Evolutionary conservation across 2,797 vertebrate species (phyloP).

Genomic region (Pseudocheirus occidentalis): DNA sequence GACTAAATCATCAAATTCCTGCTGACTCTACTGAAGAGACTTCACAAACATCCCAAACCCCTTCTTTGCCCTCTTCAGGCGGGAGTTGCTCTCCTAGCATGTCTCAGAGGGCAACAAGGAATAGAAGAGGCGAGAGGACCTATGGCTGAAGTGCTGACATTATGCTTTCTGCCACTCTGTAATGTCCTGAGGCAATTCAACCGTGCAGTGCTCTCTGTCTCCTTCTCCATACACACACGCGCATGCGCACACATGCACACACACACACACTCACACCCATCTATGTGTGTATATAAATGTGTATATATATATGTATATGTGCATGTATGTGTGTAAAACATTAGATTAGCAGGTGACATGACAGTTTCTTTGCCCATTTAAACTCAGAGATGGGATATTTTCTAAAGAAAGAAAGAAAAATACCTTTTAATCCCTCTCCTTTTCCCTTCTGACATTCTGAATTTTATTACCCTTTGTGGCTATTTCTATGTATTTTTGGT

Average conservation of each 20-base stretch:
- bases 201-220: not conserved
- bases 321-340: conserved; percentile 55
- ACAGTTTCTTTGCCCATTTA: not conserved
- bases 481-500: no score
- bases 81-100: not conserved
- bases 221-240: not conserved
- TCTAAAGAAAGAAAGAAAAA: no score
- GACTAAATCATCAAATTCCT: not conserved
- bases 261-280: no score
- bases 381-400: not conserved
- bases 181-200: conserved; percentile 22
- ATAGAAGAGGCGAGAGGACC: conserved; percentile 25
- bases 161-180: conserved; percentile 54
- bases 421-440: no score
- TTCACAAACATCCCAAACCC: not conserved
- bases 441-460: no score
- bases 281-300: no score
- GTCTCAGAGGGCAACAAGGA: not conserved
- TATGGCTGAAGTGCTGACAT: conserved; percentile 59
- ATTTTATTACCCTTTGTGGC: no score
- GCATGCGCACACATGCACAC: no score
- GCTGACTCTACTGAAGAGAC: not conserved
- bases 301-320: no score
- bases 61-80: not conserved
- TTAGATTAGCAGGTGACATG: conserved; percentile 44